Conservation (phyloP, 2,113 vertebrate genomes). For the Serinus canaria region DNA sequence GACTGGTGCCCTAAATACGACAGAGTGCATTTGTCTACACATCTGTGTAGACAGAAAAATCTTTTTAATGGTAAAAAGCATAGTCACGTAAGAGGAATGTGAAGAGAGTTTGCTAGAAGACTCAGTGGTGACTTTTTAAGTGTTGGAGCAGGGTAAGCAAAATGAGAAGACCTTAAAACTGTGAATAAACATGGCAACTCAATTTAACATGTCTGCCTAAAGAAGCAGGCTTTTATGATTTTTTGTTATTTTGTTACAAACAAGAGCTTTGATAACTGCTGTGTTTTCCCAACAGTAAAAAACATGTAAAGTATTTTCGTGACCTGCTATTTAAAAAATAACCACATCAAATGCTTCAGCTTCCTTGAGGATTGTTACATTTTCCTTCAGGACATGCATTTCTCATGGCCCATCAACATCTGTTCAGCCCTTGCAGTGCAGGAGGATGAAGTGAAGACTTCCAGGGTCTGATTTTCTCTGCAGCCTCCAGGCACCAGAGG, state of each 20-base stretch:
- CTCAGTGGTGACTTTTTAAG: background rate
- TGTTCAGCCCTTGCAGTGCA: background rate
- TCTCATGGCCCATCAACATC: background rate
- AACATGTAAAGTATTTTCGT: background rate
- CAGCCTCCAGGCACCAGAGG: background rate
- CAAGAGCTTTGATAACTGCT: background rate
- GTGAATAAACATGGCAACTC: background rate
- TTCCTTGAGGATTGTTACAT: background rate
- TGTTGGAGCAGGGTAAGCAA: background rate
- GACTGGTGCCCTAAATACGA: conserved; percentile 32
- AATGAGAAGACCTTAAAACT: background rate
- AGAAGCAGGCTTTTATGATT: background rate
- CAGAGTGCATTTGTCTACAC: conserved; percentile 5
- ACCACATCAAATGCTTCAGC: background rate
- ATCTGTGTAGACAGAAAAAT: background rate
- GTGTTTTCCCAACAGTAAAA: background rate
- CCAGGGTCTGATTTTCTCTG: background rate
- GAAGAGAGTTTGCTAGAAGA: background rate
- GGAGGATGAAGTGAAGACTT: background rate
- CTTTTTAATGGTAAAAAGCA: conserved; percentile 2
- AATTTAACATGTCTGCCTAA: background rate
- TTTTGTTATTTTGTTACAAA: background rate
- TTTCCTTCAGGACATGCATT: background rate
- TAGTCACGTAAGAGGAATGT: background rate
- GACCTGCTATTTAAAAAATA: background rate